phyloP scores from a whole-genome alignment of 2,797 vertebrate genomes.

The Somateria mollissima region DNA sequence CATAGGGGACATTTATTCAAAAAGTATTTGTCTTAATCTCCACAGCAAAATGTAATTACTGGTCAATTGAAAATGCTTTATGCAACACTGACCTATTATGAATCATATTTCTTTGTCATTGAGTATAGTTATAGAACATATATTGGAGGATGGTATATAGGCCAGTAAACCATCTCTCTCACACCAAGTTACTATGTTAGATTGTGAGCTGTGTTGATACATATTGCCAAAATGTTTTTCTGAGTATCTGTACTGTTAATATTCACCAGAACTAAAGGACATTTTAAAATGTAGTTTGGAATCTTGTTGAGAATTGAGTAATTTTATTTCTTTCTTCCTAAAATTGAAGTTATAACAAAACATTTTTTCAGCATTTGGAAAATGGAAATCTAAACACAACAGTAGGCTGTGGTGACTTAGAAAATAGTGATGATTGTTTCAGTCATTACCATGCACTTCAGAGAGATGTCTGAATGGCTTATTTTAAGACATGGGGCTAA shows the following conservation, averaged over 20 bases:
- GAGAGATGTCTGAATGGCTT: neutral
- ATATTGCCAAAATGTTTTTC: neutral
- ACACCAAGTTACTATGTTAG: neutral
- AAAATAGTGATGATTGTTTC: neutral
- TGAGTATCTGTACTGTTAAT: neutral
- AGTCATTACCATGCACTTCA: neutral
- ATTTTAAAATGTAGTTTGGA: neutral
- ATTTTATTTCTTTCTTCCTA: neutral
- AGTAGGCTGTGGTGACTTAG: neutral
- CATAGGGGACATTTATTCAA: neutral
- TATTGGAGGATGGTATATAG: neutral
- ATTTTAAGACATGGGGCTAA: neutral
- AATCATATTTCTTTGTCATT: neutral
- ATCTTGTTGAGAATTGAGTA: neutral
- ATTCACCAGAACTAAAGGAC: neutral
- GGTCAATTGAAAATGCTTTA: neutral
- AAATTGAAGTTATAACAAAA: neutral
- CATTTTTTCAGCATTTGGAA: neutral
- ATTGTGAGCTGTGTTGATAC: neutral
- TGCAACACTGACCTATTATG: neutral
- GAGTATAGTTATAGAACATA: neutral
- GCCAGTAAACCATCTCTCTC: neutral
- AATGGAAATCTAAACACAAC: neutral
- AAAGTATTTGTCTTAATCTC: neutral
- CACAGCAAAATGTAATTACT: neutral